Conservation (phyloP, 1,140 invertebrate genomes). For the Vanessa tameamea region DNA sequence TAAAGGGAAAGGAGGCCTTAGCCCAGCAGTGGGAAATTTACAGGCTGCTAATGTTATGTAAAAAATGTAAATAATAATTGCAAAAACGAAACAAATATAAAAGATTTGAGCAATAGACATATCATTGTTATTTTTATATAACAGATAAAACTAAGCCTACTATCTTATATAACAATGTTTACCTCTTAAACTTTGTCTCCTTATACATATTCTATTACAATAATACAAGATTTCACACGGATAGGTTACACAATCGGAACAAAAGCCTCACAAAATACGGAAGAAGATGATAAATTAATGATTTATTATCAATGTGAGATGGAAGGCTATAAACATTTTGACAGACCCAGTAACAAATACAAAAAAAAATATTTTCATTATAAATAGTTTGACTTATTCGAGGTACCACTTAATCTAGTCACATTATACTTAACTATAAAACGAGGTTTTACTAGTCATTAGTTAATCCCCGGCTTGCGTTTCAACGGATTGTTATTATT, state of each 20-base stretch:
- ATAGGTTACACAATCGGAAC: conserved; percentile 35
- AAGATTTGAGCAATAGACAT: neutral
- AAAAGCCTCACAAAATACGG: conserved; percentile 33
- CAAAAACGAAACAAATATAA: neutral
- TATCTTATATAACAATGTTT: conserved; percentile 24
- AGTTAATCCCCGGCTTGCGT: no score
- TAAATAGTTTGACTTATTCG: no score
- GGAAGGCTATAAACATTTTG: conserved; percentile 7
- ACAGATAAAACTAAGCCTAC: conserved; percentile 5
- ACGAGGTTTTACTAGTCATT: no score
- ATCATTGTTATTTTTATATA: conserved; percentile 1
- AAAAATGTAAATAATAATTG: no score
- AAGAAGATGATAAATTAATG: conserved; percentile 19
- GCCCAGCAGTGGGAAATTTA: no score
- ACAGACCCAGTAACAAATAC: no score
- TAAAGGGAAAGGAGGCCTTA: no score
- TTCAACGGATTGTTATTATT: no score
- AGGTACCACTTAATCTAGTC: no score
- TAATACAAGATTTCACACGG: conserved; percentile 32
- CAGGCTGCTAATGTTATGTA: no score
- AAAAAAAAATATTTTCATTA: no score
- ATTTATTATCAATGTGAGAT: neutral
- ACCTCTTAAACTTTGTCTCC: conserved; percentile 23
- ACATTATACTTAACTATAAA: no score
- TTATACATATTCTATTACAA: conserved; percentile 29